These are phyloP conservation scores for Oncopeltus fasciatus DNA, from an alignment of 1,140 invertebrate genomes.

Conservation along the genomic window DNA sequence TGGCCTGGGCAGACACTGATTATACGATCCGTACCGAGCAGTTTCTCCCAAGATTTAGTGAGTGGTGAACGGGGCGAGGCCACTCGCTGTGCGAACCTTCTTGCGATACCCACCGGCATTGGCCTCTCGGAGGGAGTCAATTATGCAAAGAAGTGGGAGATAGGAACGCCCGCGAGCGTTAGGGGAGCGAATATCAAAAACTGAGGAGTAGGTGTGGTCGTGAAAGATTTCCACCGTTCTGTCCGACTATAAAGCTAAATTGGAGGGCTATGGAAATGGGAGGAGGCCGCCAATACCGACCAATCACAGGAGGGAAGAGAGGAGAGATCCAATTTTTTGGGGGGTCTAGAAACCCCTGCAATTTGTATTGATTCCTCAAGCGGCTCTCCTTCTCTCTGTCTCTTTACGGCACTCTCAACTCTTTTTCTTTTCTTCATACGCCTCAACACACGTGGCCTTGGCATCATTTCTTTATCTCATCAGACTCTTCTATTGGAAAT, in stretches of 20 bases:
- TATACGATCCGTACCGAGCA: too few species aligned
- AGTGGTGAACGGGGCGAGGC: too few species aligned
- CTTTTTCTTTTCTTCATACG: too few species aligned
- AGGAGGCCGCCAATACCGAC: not conserved
- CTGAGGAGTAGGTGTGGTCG: too few species aligned
- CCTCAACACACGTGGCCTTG: too few species aligned
- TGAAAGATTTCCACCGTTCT: not conserved
- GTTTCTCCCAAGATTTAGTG: too few species aligned
- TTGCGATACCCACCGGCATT: too few species aligned
- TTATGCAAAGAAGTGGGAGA: not conserved
- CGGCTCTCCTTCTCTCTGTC: not conserved
- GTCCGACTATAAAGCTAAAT: not conserved
- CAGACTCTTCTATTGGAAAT: too few species aligned
- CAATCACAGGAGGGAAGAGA: conserved; percentile 1
- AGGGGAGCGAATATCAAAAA: conserved; percentile 3
- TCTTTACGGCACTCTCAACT: not conserved
- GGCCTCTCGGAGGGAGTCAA: conserved; percentile 1
- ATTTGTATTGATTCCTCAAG: not conserved
- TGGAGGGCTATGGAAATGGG: conserved; percentile 1
- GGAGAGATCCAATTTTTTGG: conserved; percentile 1
- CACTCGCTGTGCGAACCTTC: too few species aligned
- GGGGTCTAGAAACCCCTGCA: not conserved
- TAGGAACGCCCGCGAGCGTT: not conserved
- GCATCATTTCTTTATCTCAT: too few species aligned
- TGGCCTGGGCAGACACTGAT: too few species aligned